Evolutionary conservation across 2,797 vertebrate species (phyloP).

Genomic region (Pelodytes ibericus): DNA sequence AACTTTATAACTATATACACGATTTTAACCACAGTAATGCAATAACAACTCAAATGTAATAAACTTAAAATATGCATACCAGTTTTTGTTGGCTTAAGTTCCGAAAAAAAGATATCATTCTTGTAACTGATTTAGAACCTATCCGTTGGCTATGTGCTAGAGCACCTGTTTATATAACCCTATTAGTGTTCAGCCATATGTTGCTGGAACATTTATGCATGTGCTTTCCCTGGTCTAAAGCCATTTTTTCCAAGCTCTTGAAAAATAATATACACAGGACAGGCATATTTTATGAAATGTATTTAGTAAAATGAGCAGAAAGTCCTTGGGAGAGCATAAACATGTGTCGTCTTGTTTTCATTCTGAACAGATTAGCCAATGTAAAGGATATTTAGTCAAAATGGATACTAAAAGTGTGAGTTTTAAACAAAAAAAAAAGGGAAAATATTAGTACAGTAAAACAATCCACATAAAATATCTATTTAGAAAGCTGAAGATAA

Average conservation of each 20-base stretch:
- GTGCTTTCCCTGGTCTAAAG: constrained; percentile 14
- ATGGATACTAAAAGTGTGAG: no score
- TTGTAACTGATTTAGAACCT: constrained; percentile 37
- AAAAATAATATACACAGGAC: constrained; percentile 4
- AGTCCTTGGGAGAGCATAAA: no score
- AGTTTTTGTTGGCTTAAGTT: constrained; percentile 19
- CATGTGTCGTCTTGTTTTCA: no score
- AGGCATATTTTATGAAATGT: constrained; percentile 7
- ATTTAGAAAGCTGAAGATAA: no score
- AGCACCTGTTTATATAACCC: constrained; percentile 53
- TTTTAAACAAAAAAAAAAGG: no score
- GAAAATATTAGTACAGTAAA: no score
- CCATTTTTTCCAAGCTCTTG: constrained; percentile 27
- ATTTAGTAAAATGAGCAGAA: not conserved
- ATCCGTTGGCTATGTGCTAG: constrained; percentile 28
- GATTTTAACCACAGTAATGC: no score
- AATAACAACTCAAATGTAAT: no score
- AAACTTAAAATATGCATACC: constrained; percentile 27
- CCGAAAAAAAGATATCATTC: constrained; percentile 31
- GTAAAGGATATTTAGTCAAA: no score
- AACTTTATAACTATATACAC: no score
- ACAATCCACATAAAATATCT: no score
- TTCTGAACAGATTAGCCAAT: no score
- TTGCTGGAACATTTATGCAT: constrained; percentile 33
- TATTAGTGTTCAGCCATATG: constrained; percentile 48